Evolutionary conservation across 2,888 invertebrate species (phyloP), one percentile per base, ranked within the genome.

Genomic region (Drosophila borborema): DNA sequence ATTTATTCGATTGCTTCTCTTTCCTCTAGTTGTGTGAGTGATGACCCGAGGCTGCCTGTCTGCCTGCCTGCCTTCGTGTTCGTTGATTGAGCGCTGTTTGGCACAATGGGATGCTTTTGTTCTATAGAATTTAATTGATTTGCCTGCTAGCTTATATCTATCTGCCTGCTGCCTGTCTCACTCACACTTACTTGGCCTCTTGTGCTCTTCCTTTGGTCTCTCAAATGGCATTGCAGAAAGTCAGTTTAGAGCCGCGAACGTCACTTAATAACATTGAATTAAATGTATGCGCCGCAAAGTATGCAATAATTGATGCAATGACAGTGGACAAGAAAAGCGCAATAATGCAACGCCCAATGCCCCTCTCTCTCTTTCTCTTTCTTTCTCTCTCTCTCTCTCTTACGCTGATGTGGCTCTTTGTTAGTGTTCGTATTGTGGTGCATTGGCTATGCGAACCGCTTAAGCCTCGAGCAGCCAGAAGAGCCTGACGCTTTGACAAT

Each of bases 41-140:
- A 86, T 89, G 86, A 86, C 89, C 85, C 72, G 62, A 56, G 82
- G 81, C 89, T 81, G 82, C 80, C 81, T 38, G 56, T 60, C 65
- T 45, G 43, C 18, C 38, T 60, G 41, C 16, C 81, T 46, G 45
- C 20, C 40, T 63, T 80, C 70, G 61, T 72, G 62, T 64, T 76
- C 72, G 64, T 86, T 89, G 86, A 86, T 86, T 89, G 85, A 89
- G 72, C 79, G 66, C 69, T 74, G 74, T 64, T 74, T 72, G 76
- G 60, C 72, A 45, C 74, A 63, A 73, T 71, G 67, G 63, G 71
- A 55, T 55, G 77, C 76, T 70, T 84, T 82, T 86, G 81, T 84
- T 82, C 70, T 77, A 79, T 38, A 49, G 67, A 41, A 67, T 82
- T 86, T 86, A 86, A 86, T 86, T 86, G 89, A 86, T 86, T 86